Base-by-base conservation (phyloP, 2,113 vertebrate species). In the Protobothrops mucrosquamatus region DNA sequence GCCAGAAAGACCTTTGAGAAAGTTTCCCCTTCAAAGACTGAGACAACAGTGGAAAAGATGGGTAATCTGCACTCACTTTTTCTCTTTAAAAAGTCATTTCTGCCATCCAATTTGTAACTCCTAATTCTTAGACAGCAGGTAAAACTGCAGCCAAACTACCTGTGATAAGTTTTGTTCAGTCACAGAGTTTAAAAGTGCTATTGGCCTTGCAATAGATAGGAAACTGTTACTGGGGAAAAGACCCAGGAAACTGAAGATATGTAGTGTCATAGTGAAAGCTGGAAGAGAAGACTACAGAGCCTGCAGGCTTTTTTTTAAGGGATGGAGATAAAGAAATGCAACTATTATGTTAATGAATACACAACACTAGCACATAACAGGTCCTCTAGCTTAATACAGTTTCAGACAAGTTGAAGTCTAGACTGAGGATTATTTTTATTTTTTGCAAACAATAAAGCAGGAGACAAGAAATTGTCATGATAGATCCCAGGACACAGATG, bases 1-100 rank as follows among this genome's bases (percentile, higher is more conserved):
- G 86, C 34, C 23, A 9, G 85, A 24, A 51, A 46, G 24, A 15
- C 11, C 10, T 51, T 52, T 51, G 43, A 48, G 23, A 48, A 26
- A 51, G 22, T 29, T 29, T 5, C 3, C 22, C 11, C 91, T 43
- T 39, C 0, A 2, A 29, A 0, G 55, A 20, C 29, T 46, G 88
- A 3, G 48, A 6, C 26, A 7, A 3, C n/a, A 9, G 5, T 23
- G 48, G 34, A 54, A 10, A 24, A 39, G 46, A 54, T 48, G 52
- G 48, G 34, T 55, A 43, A 87, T 81, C 6, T 22, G 34, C 69
- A 81, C 34, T 39, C 69, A 39, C 34, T 81, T 39, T 43, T 22
- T 15, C 59, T 87, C 34, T 55, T 46, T 5, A 90, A 34, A 61
- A 59, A 22, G 89, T 26, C 2, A 7, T 69, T 86, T 87, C 39